Percentiles rank a stretch among this genome's conserved stretches.
phyloP scores from a whole-genome alignment of 2,888 invertebrate genomes.

The Drosophila nr. perissopoda region DNA sequence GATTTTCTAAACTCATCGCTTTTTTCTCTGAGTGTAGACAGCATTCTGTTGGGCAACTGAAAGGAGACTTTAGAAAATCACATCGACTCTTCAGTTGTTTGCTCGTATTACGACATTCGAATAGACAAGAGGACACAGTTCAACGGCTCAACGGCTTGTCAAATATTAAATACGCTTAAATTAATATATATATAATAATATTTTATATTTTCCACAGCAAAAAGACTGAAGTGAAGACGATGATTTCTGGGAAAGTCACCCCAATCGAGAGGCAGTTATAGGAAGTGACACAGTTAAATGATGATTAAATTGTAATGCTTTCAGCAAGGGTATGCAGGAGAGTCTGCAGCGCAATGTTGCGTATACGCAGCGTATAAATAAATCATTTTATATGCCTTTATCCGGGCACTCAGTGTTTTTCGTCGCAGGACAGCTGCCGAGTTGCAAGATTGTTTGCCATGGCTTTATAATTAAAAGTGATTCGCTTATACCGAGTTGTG shows the following conservation, averaged over 20 bases:
- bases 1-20: background rate
- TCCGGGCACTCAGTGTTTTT: slow-evolving; percentile 6
- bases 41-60: background rate
- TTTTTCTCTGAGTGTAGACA: background rate
- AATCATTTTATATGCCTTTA: slow-evolving; percentile 44
- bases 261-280: background rate
- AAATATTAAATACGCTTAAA: slow-evolving; percentile 9
- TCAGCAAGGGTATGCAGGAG: background rate
- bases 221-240: background rate
- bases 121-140: background rate
- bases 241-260: background rate
- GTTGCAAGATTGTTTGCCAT: slow-evolving; percentile 18
- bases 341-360: slow-evolving; percentile 10
- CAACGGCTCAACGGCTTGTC: background rate
- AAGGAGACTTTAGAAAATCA: slow-evolving; percentile 11
- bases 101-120: slow-evolving; percentile 1
- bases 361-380: slow-evolving; percentile 56
- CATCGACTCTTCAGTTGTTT: slow-evolving; percentile 1
- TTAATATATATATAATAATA: no score
- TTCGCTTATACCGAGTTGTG: slow-evolving; percentile 32
- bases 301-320: slow-evolving; percentile 9
- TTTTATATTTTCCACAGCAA: background rate
- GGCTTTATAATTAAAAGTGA: slow-evolving; percentile 43
- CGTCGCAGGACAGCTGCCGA: slow-evolving; percentile 11
- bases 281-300: slow-evolving; percentile 1